These are phyloP conservation scores for Atta texana DNA, from an alignment of 1,140 invertebrate genomes.

Conservation along the genomic window DNA sequence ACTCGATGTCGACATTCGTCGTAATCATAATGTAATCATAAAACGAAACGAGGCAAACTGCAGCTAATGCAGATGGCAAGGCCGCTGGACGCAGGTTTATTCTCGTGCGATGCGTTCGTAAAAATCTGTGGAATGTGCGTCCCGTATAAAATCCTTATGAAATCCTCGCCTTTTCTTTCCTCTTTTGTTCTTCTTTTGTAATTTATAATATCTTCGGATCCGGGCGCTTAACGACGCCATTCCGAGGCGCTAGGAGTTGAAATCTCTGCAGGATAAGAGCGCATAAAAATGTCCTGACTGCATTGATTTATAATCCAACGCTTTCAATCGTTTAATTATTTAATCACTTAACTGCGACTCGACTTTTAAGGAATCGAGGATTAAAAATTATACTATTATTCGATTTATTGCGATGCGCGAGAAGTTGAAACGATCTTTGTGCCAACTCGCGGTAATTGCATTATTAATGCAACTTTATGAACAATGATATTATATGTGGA, in stretches of 20 bases:
- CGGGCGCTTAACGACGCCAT: conserved; percentile 27
- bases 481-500: conserved; percentile 13
- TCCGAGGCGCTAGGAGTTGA: neutral
- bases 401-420: conserved; percentile 13
- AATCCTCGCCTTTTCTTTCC: neutral
- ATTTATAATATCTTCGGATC: conserved; percentile 46
- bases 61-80: neutral
- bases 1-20: neutral
- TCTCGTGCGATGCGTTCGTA: neutral
- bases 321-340: conserved; percentile 27
- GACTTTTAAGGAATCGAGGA: neutral
- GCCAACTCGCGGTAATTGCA: conserved; percentile 27
- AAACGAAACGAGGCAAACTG: conserved; percentile 50
- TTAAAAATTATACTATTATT: conserved; percentile 29
- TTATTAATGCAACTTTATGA: conserved; percentile 47
- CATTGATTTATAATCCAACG: neutral
- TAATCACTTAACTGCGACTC: conserved; percentile 10
- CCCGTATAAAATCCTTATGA: conserved; percentile 43
- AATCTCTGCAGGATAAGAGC: neutral
- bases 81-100: neutral
- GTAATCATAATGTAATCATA: conserved; percentile 16
- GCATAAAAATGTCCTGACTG: neutral
- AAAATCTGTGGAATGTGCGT: conserved; percentile 22
- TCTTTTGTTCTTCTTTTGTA: conserved; percentile 7
- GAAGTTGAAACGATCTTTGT: neutral